Evolutionary conservation across 2,113 vertebrate genomes (phyloP).

Genomic region (Dendropsophus ebraccatus): DNA sequence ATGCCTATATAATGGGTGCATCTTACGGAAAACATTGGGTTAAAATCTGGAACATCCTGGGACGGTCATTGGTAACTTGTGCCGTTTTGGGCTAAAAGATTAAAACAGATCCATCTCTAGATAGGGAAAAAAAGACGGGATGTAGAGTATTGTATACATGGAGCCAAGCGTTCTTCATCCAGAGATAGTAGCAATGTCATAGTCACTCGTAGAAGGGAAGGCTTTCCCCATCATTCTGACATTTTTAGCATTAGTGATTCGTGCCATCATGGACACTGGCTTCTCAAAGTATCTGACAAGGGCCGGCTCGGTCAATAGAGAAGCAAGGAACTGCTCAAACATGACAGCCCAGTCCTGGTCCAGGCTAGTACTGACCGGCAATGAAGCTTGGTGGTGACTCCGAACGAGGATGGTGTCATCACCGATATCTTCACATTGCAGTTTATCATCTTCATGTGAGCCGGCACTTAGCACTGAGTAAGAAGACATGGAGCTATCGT

Average conservation of each 20-base stretch:
- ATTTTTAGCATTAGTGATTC: slow-evolving; percentile 92
- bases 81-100: slow-evolving; percentile 29
- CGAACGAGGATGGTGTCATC: slow-evolving; percentile 93
- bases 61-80: not conserved
- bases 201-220: slow-evolving; percentile 85
- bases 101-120: not conserved
- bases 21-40: not conserved
- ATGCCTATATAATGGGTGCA: not conserved
- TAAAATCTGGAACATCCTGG: not conserved
- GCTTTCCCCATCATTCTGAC: slow-evolving; percentile 83
- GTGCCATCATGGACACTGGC: slow-evolving; percentile 84
- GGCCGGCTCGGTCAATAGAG: slow-evolving; percentile 90
- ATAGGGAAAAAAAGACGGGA: not conserved
- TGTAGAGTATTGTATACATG: slow-evolving; percentile 60
- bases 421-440: slow-evolving; percentile 94
- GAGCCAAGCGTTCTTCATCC: slow-evolving; percentile 63
- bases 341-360: slow-evolving; percentile 97
- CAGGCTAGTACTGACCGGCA: slow-evolving; percentile 84
- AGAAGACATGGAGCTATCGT: slow-evolving; percentile 96
- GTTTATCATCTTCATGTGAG: slow-evolving; percentile 93
- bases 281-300: slow-evolving; percentile 95
- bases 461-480: slow-evolving; percentile 95
- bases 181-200: slow-evolving; percentile 90
- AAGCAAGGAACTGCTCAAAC: slow-evolving; percentile 96
- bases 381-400: slow-evolving; percentile 64